Conservation (phyloP, 2,888 invertebrate genomes). For the Synanthedon tipuliformis region DNA sequence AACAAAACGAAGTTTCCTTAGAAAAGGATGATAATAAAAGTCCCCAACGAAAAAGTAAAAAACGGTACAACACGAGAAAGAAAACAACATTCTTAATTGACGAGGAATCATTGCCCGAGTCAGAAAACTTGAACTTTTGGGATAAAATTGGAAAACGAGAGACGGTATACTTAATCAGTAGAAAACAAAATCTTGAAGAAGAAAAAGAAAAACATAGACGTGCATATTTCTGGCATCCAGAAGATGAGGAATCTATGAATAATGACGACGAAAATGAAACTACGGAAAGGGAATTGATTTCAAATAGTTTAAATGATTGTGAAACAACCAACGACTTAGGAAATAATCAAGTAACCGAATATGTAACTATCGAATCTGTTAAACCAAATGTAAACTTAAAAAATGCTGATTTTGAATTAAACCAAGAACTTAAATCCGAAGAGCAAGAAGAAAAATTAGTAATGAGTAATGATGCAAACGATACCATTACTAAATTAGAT, state of each 20-base stretch:
- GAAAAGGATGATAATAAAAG: slow-evolving; percentile 9
- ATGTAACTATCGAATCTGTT: too few species aligned
- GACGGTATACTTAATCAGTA: slow-evolving; percentile 71
- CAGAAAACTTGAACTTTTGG: slow-evolving; percentile 73
- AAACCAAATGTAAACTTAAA: too few species aligned
- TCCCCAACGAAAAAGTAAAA: slow-evolving; percentile 24
- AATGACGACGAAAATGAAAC: slow-evolving; percentile 5
- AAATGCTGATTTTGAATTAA: background rate
- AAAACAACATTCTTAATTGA: slow-evolving; percentile 15
- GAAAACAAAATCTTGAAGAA: slow-evolving; percentile 63
- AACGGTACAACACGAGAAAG: slow-evolving; percentile 15
- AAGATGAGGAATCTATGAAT: slow-evolving; percentile 19
- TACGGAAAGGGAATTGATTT: background rate
- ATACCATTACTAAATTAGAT: too few species aligned
- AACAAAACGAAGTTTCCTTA: slow-evolving; percentile 8
- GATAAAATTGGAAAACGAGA: slow-evolving; percentile 74
- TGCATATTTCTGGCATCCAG: slow-evolving; percentile 49
- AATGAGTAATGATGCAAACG: background rate
- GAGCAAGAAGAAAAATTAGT: background rate
- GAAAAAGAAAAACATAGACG: slow-evolving; percentile 41
- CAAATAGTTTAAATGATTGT: too few species aligned
- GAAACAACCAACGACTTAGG: too few species aligned
- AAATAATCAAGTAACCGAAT: too few species aligned
- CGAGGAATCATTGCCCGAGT: slow-evolving; percentile 33
- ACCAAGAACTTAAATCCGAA: background rate